Percentiles rank a stretch among this genome's conserved stretches.
These are phyloP conservation scores for Stramonita haemastoma DNA, from an alignment of 2,888 invertebrate species.

Conservation along the genomic window DNA sequence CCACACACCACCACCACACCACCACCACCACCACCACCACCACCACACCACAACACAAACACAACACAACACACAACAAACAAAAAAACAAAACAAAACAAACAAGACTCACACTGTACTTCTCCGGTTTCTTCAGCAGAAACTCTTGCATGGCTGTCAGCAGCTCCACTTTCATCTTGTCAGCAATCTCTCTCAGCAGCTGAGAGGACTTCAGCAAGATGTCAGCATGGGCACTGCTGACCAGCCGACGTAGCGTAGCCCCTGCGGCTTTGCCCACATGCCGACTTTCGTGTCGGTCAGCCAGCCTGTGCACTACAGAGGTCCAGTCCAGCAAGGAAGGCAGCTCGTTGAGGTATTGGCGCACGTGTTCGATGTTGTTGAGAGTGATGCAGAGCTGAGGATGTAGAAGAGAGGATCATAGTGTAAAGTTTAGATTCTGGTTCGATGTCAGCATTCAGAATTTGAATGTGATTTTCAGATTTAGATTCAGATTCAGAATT, in stretches of 20 bases:
- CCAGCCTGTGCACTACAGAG: slow-evolving; percentile 56
- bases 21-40: not conserved
- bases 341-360: slow-evolving; percentile 68
- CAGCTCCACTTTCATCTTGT: slow-evolving; percentile 69
- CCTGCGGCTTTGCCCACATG: slow-evolving; percentile 61
- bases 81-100: not conserved
- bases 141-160: slow-evolving; percentile 64
- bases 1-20: not conserved
- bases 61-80: not conserved
- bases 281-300: slow-evolving; percentile 63
- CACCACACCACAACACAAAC: slow-evolving; percentile 42
- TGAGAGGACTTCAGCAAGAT: slow-evolving; percentile 60
- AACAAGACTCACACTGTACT: slow-evolving; percentile 63
- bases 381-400: slow-evolving; percentile 73
- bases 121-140: slow-evolving; percentile 62
- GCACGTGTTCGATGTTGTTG: slow-evolving; percentile 75
- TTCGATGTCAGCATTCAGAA: too few species aligned
- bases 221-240: slow-evolving; percentile 62
- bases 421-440: too few species aligned
- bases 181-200: slow-evolving; percentile 64
- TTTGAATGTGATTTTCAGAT: too few species aligned
- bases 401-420: not conserved
- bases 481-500: too few species aligned
- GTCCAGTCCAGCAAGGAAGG: slow-evolving; percentile 66
- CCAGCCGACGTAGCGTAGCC: slow-evolving; percentile 62